Percentiles rank a stretch among this genome's conserved stretches.
Evolutionary conservation across 2,113 vertebrate genomes (phyloP).

Genomic region (Leptobrachium ailaonicum): DNA sequence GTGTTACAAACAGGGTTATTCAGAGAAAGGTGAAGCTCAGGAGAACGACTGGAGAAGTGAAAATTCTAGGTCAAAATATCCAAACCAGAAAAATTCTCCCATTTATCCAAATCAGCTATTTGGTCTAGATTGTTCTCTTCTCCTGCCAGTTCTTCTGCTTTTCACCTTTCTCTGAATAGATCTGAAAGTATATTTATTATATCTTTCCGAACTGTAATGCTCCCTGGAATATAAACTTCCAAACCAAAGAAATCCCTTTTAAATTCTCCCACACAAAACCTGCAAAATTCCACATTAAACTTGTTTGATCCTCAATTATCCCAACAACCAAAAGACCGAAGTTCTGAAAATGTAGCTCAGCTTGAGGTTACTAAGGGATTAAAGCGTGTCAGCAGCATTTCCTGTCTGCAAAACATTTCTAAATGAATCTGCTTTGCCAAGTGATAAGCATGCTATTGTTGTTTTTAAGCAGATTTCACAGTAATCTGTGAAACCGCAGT

Average conservation of each 20-base stretch:
- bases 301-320: neutral
- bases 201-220: neutral
- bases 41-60: no score
- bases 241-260: neutral
- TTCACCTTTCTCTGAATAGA: no score
- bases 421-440: constrained; percentile 10
- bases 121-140: no score
- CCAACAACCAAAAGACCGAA: neutral
- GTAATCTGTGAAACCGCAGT: neutral
- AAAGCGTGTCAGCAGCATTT: constrained; percentile 23
- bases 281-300: neutral
- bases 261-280: neutral
- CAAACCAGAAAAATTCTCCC: no score
- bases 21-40: no score
- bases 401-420: constrained; percentile 33
- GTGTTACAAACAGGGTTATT: no score
- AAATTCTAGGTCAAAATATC: no score
- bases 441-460: constrained; percentile 27
- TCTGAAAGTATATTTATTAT: neutral
- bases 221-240: neutral
- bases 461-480: constrained; percentile 12
- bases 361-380: constrained; percentile 4
- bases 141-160: no score
- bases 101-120: no score
- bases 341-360: constrained; percentile 4